A percentile compares a stretch with the other conserved stretches of the same genome.
phyloP scores from a whole-genome alignment of 2,113 vertebrate genomes.

The Lontra canadensis region DNA sequence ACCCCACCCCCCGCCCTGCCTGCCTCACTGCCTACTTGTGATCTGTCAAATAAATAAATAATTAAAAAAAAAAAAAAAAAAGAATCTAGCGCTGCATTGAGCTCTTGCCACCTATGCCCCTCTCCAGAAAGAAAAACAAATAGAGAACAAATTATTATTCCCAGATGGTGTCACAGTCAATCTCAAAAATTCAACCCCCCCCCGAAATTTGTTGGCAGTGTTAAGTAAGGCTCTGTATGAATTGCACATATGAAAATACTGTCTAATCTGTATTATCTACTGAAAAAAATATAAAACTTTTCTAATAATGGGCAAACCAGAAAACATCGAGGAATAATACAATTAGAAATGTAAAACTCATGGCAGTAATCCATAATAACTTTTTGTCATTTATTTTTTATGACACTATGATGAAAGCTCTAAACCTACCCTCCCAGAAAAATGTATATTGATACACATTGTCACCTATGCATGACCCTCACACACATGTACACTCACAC shows the following conservation, averaged over 20 bases:
- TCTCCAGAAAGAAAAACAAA: background rate
- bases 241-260: background rate
- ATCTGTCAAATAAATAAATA: no score
- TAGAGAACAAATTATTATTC: background rate
- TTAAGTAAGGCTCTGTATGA: background rate
- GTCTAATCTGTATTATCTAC: background rate
- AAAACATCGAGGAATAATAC: background rate
- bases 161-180: background rate
- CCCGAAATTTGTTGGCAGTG: background rate
- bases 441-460: background rate
- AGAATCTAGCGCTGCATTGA: background rate
- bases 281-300: background rate
- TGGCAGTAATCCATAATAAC: background rate
- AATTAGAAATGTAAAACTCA: background rate
- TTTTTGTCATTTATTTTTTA: background rate
- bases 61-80: no score
- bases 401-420: background rate
- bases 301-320: background rate
- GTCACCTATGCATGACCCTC: background rate
- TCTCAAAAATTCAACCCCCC: background rate
- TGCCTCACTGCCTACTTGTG: no score
- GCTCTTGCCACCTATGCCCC: background rate
- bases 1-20: no score
- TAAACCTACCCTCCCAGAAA: background rate
- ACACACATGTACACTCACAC: background rate